Conservation (phyloP, 1,140 invertebrate species). For the Gonioctena quinquepunctata region DNA sequence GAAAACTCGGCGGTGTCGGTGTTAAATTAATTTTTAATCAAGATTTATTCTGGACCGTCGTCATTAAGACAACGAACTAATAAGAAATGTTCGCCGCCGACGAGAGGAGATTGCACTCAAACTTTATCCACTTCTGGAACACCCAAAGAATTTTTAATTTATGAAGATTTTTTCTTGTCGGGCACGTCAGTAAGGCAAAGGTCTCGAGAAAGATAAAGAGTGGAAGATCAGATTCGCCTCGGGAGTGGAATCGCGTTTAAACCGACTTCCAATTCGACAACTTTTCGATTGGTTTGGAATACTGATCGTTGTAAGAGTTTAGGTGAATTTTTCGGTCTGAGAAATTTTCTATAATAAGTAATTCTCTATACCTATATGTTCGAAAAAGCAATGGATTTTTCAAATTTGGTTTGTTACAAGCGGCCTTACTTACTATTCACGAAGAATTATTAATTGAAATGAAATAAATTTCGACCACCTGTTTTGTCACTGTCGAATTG, state of each 20-base stretch:
- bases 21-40: constrained; percentile 23
- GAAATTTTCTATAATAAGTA: too few species aligned
- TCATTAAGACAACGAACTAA: constrained; percentile 23
- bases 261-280: neutral
- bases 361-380: too few species aligned
- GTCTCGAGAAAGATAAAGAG: neutral
- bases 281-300: too few species aligned
- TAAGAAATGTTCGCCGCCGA: neutral
- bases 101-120: constrained; percentile 1
- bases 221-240: neutral
- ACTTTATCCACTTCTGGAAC: neutral
- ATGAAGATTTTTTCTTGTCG: neutral
- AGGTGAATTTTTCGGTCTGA: too few species aligned
- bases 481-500: too few species aligned
- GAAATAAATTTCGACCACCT: too few species aligned
- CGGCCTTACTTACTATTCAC: too few species aligned
- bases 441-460: too few species aligned
- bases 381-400: too few species aligned
- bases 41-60: constrained; percentile 14
- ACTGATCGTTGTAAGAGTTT: too few species aligned
- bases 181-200: neutral
- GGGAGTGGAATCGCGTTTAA: neutral
- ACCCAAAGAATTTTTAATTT: constrained; percentile 9
- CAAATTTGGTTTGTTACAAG: too few species aligned
- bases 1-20: neutral